Base-by-base conservation (phyloP, 1,140 invertebrate genomes). In the Notospermus geniculatus region DNA sequence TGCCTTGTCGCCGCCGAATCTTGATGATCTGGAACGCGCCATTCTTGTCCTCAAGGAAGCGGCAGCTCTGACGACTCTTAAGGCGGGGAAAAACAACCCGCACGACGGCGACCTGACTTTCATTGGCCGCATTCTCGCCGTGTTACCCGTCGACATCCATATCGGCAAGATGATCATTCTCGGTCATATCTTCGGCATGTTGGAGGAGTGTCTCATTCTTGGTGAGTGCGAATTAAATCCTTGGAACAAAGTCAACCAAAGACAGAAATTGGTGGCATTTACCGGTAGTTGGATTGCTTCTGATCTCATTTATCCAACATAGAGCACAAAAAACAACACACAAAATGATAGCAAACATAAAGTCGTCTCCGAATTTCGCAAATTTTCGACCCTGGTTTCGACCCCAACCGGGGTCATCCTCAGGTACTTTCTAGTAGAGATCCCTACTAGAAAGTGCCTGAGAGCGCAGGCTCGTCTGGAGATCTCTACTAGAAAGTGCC, bases 71-170 rank as follows among this genome's bases (percentile, higher is more conserved):
- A 83, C 87, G 25, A 65, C 72, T 0, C 83, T 86, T 36, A 86
- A 81, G 0, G 64, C 84, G 19, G 80, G 84, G 52, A 62, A 80
- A n/a, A 81, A 84, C 63, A 79, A 82, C 45, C 71, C 76, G 15
- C 81, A 87, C 39, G 93, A 97, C 82, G 95, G 95, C n/a, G 89
- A 95, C 61, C 71, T 98, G 15, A 97, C 93, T 0, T 89, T 88
- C 76, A 82, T 97, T 62, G 96, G 96, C 0, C 82, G 81, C 29
- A 84, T 97, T 0, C 90, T 97, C 87, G 87, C 90, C 0, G 77
- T 79, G 50, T 80, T 98, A 39, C 95, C 95, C 0, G 70, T 97
- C 0, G 90, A 95, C 73, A 87, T 94, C 15, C 85, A 86, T 45
- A 74, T 95, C 2, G 86, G 90, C 13, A 94, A 95, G 73, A 81